These are phyloP conservation scores for Acrobasis repandana DNA, from an alignment of 2,888 invertebrate genomes.

Conservation along the genomic window DNA sequence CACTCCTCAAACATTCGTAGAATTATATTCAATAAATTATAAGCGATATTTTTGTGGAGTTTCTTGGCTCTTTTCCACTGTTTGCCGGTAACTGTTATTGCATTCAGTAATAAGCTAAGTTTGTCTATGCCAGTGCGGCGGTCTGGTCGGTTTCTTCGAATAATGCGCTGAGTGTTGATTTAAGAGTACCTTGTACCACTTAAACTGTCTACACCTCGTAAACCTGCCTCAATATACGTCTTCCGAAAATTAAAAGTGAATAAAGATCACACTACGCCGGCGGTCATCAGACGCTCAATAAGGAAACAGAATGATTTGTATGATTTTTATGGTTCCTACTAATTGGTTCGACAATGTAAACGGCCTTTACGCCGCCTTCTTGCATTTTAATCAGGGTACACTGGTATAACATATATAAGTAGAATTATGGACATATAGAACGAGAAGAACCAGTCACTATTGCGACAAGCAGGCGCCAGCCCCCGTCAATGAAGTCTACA, in stretches of 20 bases:
- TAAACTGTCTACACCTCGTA: constrained; percentile 70
- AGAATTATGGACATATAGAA: constrained; percentile 72
- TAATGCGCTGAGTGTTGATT: constrained; percentile 50
- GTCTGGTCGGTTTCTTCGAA: constrained; percentile 35
- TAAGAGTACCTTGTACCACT: constrained; percentile 50
- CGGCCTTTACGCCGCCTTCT: constrained; percentile 65
- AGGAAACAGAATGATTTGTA: constrained; percentile 70
- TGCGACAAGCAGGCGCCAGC: constrained; percentile 75
- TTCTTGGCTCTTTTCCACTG: constrained; percentile 74
- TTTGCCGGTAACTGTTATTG: constrained; percentile 61
- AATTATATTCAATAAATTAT: constrained; percentile 78
- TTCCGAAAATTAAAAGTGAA: constrained; percentile 58
- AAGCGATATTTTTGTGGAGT: constrained; percentile 75
- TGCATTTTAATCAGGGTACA: constrained; percentile 74
- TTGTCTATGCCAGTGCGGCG: constrained; percentile 27
- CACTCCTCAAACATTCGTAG: constrained; percentile 67
- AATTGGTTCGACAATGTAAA: constrained; percentile 76
- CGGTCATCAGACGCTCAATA: constrained; percentile 56
- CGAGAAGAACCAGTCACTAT: constrained; percentile 79
- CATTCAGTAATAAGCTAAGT: constrained; percentile 51
- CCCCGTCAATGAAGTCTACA: constrained; percentile 72
- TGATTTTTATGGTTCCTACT: constrained; percentile 72
- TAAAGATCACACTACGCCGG: constrained; percentile 56
- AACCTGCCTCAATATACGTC: constrained; percentile 66
- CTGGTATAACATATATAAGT: constrained; percentile 68